Conservation (phyloP, 2,113 vertebrate species). For the Coregonus clupeaformis region DNA sequence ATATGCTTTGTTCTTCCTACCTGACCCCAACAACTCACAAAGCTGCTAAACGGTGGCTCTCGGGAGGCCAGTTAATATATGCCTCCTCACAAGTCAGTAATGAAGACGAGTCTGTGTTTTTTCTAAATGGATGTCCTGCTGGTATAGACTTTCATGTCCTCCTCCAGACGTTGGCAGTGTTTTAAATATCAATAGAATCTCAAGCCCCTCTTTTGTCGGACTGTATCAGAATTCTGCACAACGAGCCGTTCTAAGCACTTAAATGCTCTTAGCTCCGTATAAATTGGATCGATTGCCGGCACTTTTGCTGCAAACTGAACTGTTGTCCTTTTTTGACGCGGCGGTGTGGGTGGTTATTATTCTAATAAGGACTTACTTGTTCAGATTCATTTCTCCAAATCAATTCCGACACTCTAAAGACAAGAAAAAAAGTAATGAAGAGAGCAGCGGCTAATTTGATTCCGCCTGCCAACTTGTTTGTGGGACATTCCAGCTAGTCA, state of each 20-base stretch:
- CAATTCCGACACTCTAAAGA: slow-evolving; percentile 23
- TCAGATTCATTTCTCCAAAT: slow-evolving; percentile 21
- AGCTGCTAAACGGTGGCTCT: slow-evolving; percentile 38
- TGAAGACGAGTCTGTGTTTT: slow-evolving; percentile 38
- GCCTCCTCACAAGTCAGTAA: slow-evolving; percentile 32
- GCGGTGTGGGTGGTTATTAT: slow-evolving; percentile 22
- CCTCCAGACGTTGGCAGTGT: slow-evolving; percentile 28
- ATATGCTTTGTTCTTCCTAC: slow-evolving; percentile 14
- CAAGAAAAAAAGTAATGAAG: slow-evolving; percentile 3
- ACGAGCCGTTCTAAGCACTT: slow-evolving; percentile 29
- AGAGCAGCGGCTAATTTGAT: slow-evolving; percentile 27
- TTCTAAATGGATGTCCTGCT: slow-evolving; percentile 46
- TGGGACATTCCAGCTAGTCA: slow-evolving; percentile 13
- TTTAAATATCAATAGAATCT: slow-evolving; percentile 56
- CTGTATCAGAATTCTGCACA: slow-evolving; percentile 34
- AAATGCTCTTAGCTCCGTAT: slow-evolving; percentile 41
- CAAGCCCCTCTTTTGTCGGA: slow-evolving; percentile 29
- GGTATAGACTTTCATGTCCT: slow-evolving; percentile 50
- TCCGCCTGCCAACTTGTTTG: slow-evolving; percentile 18
- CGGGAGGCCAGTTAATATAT: slow-evolving; percentile 43
- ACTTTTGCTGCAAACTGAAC: slow-evolving; percentile 26
- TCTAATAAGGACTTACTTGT: slow-evolving; percentile 37
- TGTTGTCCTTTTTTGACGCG: slow-evolving; percentile 4
- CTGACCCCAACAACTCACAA: slow-evolving; percentile 29
- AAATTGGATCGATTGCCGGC: slow-evolving; percentile 40